Base-by-base conservation (phyloP, 2,888 invertebrate genomes). In the Dermolepida albohirtum region DNA sequence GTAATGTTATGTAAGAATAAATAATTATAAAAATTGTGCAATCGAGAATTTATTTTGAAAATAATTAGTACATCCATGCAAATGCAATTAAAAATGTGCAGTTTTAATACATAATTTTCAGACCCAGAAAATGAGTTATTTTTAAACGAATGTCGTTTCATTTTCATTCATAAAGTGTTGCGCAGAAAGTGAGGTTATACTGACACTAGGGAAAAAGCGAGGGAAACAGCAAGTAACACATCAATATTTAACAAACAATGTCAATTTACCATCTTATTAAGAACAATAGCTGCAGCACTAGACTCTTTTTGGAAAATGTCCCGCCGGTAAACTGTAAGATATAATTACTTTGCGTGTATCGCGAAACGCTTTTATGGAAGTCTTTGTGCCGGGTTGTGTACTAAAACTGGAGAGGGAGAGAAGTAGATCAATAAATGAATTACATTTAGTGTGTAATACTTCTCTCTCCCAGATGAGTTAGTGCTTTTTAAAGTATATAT, bases 371-470 rank as follows among this genome's bases (percentile, higher is more conserved):
- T 62, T 59, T 62, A 47, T 62, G 59, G 65, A 69, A 73, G 71
- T 72, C 74, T 73, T 74, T 74, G 74, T 74, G 74, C 73, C 70
- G 54, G 70, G 72, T 70, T 73, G 71, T 69, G 67, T 72, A 69
- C 68, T 57, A 70, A 70, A 70, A 70, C 68, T 70, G 72, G 74
- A 72, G 74, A 72, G 72, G 73, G 74, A 74, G 74, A 71, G 72
- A 80, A 81, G 81, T 82, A 82, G 82, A 83, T 83, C 83, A 82
- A 83, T 83, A 83, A 83, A 83, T 81, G 82, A 83, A 83, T 82
- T 83, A 83, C 82, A 82, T 81, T 82, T 77, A 75, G 74, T 72
- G 72, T 73, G 69, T 72, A 75, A 75, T 75, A 74, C 74, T 74
- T 74, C 72, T 72, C 59, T 59, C 73, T 73, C 72, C 70, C 73